Base-by-base conservation (phyloP, 2,888 invertebrate species). In the Cataglyphis albicans region DNA sequence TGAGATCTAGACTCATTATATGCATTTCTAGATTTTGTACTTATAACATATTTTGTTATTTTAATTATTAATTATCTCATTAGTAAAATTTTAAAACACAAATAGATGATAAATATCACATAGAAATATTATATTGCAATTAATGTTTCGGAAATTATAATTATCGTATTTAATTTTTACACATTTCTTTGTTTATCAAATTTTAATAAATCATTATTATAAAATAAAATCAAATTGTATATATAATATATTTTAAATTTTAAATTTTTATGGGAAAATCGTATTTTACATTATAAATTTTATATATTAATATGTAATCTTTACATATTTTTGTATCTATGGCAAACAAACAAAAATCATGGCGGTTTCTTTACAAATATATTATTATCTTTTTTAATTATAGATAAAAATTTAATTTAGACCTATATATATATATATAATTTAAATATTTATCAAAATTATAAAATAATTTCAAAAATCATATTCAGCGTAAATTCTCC, bases 141-240 rank as follows among this genome's bases (percentile, higher is more conserved):
- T 9, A 48, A 52, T 52, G n/a, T 12, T 32, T 48, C 7, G 10
- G 0, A 48, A 21, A 68, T 25, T 21, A 15, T 21, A 68, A 35
- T 68, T 7, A 25, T 72, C 21, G n/a, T 15, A 25, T 5, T 72
- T 9, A 72, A 32, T 57, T 70, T 70, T 21, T 68, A 29, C 25
- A 18, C 3, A 48, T 48, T 52, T 32, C 3, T 52, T 3, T 68
- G 3, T 25, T 38, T 10, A 21, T 9, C 21, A 48, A 48, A 48
- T 57, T 25, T 57, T 57, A 65, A 41, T 21, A 48, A 57, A 72
- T 38, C 21, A 57, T 3, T 35, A 52, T 70, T 72, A 25, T 29
- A 48, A 48, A 48, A 29, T 55, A 70, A 70, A 15, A 6, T 4
- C 2, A 35, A 68, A 68, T 68, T n/a, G n/a, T 44, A 67, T 63